Conservation (phyloP, 2,888 invertebrate genomes). For the Biston betularia region DNA sequence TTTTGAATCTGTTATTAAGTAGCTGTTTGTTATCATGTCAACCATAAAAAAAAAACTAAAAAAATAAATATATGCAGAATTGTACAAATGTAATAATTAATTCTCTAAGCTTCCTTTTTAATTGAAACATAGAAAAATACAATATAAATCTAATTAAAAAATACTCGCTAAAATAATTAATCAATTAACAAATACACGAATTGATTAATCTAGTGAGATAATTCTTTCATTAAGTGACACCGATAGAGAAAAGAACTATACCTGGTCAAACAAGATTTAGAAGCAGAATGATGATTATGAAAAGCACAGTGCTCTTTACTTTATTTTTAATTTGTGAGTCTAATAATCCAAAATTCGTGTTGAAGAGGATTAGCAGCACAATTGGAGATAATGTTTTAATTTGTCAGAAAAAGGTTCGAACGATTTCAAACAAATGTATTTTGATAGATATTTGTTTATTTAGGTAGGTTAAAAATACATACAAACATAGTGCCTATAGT, state of each 20-base stretch:
- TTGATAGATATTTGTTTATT: neutral
- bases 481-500: too few relatives aligned
- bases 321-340: neutral
- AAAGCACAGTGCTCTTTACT: neutral
- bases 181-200: neutral
- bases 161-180: neutral
- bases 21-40: too few relatives aligned
- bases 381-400: slow-evolving; percentile 10
- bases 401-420: slow-evolving; percentile 13
- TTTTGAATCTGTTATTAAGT: too few relatives aligned
- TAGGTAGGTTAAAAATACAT: too few relatives aligned
- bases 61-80: too few relatives aligned
- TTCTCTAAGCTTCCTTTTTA: neutral
- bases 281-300: slow-evolving; percentile 9
- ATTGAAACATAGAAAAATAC: neutral
- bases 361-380: slow-evolving; percentile 1
- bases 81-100: neutral
- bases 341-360: neutral
- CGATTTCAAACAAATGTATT: neutral
- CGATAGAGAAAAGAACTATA: neutral
- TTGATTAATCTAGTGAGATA: neutral
- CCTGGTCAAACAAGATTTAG: neutral
- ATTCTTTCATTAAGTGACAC: neutral
- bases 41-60: too few relatives aligned
- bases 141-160: neutral